A percentile compares a stretch with the other conserved stretches of the same genome.
phyloP scores from a whole-genome alignment of 1,140 invertebrate genomes.

The Sarcophaga peregrina region DNA sequence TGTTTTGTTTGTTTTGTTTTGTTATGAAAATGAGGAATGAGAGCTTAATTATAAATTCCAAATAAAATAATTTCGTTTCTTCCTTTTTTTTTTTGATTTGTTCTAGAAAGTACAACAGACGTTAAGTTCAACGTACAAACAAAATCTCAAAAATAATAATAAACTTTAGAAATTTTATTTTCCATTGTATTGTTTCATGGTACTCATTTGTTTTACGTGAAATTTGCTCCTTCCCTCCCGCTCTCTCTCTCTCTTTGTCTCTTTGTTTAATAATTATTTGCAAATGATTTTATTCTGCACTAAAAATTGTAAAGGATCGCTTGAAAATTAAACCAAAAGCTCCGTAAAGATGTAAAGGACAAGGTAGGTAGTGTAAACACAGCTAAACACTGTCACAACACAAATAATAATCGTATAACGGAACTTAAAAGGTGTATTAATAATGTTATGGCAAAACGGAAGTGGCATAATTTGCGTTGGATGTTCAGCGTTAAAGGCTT shows the following conservation, averaged over 20 bases:
- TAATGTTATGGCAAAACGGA: neutral
- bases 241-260: neutral
- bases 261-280: slow-evolving; percentile 34
- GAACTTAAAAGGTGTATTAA: neutral
- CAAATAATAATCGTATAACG: neutral
- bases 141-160: no score
- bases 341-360: no score
- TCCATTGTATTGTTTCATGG: no score
- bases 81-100: no score
- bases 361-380: no score
- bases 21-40: neutral
- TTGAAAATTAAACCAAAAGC: neutral
- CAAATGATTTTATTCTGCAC: slow-evolving; percentile 35
- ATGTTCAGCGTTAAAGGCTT: no score
- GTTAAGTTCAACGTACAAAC: no score
- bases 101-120: no score
- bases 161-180: neutral
- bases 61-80: neutral
- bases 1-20: no score
- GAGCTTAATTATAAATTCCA: neutral
- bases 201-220: no score
- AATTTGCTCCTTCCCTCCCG: no score
- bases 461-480: neutral
- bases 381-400: no score
- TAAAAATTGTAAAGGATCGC: neutral